Percentiles rank a stretch among this genome's conserved stretches.
Conservation (phyloP, 2,888 invertebrate genomes). For the Lamellibrachia columna region DNA sequence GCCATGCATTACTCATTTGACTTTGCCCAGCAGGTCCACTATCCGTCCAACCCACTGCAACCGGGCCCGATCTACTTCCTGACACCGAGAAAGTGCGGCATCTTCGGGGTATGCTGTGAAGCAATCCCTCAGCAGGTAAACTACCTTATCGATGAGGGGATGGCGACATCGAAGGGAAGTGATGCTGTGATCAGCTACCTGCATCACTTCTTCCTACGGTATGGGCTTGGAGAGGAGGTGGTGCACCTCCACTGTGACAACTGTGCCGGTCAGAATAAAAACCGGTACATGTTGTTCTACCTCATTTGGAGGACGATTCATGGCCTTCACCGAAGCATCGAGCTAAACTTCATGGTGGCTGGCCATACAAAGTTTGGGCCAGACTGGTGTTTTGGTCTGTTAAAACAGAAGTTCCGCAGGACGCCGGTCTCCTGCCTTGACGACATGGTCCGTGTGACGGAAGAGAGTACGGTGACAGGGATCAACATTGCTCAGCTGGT, state of each 20-base stretch:
- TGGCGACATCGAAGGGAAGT: conserved; percentile 39
- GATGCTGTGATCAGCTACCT: conserved; percentile 39
- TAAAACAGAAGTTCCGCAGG: neutral
- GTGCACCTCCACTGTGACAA: conserved; percentile 41
- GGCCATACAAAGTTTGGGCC: conserved; percentile 28
- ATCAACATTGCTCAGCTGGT: conserved; percentile 26
- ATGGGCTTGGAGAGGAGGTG: conserved; percentile 39
- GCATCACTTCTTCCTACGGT: conserved; percentile 37
- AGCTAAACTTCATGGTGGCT: conserved; percentile 21
- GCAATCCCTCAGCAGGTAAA: conserved; percentile 34
- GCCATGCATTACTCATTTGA: conserved; percentile 27
- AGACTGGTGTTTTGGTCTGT: conserved; percentile 25
- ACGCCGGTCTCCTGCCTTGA: conserved; percentile 22
- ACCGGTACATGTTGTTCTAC: conserved; percentile 40
- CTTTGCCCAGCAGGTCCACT: conserved; percentile 30
- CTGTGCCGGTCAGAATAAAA: conserved; percentile 46
- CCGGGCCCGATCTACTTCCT: conserved; percentile 31
- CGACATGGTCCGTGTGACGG: conserved; percentile 20
- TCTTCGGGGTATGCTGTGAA: conserved; percentile 36
- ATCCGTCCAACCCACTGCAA: conserved; percentile 36
- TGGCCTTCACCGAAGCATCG: conserved; percentile 7
- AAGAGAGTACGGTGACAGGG: conserved; percentile 1
- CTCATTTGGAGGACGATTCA: conserved; percentile 33
- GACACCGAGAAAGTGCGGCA: conserved; percentile 44
- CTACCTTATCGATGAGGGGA: conserved; percentile 45